Base-by-base conservation (phyloP, 2,888 invertebrate species). In the Frankliniella fusca region DNA sequence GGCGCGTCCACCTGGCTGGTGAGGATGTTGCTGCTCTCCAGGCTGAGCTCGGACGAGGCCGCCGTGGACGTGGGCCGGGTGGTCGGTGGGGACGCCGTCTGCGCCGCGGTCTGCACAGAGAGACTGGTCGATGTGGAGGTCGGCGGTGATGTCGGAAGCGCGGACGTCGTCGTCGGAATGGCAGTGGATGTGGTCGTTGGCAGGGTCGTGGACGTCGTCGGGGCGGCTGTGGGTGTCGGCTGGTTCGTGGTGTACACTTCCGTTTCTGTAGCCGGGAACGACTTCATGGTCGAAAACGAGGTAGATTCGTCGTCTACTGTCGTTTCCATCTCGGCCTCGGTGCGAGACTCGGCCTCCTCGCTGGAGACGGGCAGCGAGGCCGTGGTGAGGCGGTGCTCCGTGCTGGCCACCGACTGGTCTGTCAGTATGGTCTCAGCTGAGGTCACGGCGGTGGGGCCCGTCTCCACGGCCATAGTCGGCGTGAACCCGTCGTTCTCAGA, bases 331-430 rank as follows among this genome's bases (percentile, higher is more conserved):
- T 28, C 65, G 5, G 80, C 49, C 23, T 80, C 38, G 8, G 82
- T 82, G 1, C 79, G 27, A 2, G 65, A 79, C 49, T 80, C 82
- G n/a, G 61, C 23, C 76, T 81, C 48, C 38, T 70, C 28, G 81
- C 70, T 28, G 81, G 61, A 27, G 70, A 38, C 20, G 38, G 48
- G 20, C 70, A 28, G 23, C 70, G 70, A 76, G 23, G 27, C 70
- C 70, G 70, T 76, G 23, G 70, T 49, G 54, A 18, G 18, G 50
- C 81, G 50, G 23, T 76, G 70, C 27, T 76, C 70, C 11, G 50
- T 61, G 61, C 81, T 48, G 54, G 38, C 90, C 89, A 54, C 89
- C 50, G 81, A 65, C 81, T 76, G 81, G 83, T 85, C 83, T 80
- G 83, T 85, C 83, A 84, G 84, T 76, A 84, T 85, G 20, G 85